phyloP scores from a whole-genome alignment of 2,113 vertebrate genomes.

The Chiloscyllium plagiosum region DNA sequence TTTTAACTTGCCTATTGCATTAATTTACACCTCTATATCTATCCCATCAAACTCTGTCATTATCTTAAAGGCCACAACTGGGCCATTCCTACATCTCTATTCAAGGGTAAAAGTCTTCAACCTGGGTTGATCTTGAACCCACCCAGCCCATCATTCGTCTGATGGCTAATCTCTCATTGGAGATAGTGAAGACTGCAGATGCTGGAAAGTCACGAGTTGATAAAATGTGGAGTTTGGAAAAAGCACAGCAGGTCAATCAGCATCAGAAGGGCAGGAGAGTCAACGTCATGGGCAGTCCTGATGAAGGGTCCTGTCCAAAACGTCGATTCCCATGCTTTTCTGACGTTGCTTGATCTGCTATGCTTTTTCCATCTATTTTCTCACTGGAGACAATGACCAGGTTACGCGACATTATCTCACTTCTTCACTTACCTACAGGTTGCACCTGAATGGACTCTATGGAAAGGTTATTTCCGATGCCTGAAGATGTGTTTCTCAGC shows the following conservation, averaged over 20 bases:
- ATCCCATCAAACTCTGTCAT: neutral
- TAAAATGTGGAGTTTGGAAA: too few relatives aligned
- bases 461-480: conserved; percentile 53
- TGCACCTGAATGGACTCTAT: conserved; percentile 53
- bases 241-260: too few relatives aligned
- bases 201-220: too few relatives aligned
- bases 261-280: too few relatives aligned
- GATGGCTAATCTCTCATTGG: too few relatives aligned
- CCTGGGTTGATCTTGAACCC: neutral
- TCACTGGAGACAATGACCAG: neutral
- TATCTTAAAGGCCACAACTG: neutral
- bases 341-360: too few relatives aligned
- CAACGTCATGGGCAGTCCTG: too few relatives aligned
- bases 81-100: neutral
- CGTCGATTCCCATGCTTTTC: too few relatives aligned
- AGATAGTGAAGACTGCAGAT: neutral
- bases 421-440: conserved; percentile 62
- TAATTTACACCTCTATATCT: neutral
- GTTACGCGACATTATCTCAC: neutral
- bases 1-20: neutral
- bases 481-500: conserved; percentile 51
- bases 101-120: neutral
- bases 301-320: too few relatives aligned
- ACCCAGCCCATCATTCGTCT: neutral
- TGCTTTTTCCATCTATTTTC: too few relatives aligned